Evolutionary conservation across 2,888 invertebrate genomes (phyloP), one percentile per base, ranked within the genome.

Genomic region (Hofmannophila pseudospretella): DNA sequence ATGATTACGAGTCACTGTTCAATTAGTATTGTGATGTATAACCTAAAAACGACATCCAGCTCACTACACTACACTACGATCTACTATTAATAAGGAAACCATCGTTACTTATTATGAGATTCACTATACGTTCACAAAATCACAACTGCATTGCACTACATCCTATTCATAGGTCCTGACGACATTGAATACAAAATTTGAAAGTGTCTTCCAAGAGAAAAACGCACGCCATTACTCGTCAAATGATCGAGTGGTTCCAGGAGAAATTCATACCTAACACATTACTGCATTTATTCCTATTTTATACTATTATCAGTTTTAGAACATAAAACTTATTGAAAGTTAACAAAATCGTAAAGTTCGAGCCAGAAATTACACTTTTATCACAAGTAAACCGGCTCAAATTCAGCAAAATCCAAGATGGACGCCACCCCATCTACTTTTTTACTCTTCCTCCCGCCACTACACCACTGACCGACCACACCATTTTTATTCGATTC

Each of bases 381-480:
- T 76, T 81, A 85, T 80, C 88, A 81, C 80, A 86, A 86, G 77
- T 86, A 81, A 88, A 90, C 92, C 92, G 92, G 92, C 92, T 92
- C 92, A 90, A 89, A 89, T 88, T 88, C 89, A 90, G 88, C 88
- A 89, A 89, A 90, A 90, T 91, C 89, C 92, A 92, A 92, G 91
- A 92, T 92, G 93, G 92, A 92, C 90, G 91, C 91, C 89, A 90
- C 90, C 90, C 89, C 90, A 89, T 90, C 70, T 68, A 67, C 52
- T 59, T 58, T 59, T 51, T 51, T 51, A 49, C 70, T 66, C 63
- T 57, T 63, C 55, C 52, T 42, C 42, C 40, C 35, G 46, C 37
- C 41, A 44, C 36, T 38, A 32, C 14, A 31, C 33, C 20, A 32
- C 32, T 42, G 45, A 36, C 46, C n/a, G n/a, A n/a, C n/a, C n/a